Conservation (phyloP, 2,113 vertebrate species). For the Urocitellus parryii region DNA sequence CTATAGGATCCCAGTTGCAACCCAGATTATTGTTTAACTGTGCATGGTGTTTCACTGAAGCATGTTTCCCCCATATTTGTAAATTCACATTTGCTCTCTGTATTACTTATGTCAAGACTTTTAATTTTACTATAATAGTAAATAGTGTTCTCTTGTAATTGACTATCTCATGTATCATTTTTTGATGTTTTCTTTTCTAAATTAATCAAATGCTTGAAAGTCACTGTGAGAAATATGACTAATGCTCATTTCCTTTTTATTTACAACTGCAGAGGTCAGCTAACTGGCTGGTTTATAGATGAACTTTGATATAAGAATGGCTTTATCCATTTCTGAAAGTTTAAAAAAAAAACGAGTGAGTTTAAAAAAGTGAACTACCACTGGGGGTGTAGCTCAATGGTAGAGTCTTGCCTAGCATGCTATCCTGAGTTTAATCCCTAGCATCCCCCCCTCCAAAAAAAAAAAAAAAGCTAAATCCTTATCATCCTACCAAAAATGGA, state of each 20-base stretch:
- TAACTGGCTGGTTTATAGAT: no score
- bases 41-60: neutral
- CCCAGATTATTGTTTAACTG: neutral
- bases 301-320: no score
- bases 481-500: neutral
- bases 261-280: no score
- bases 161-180: neutral
- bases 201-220: no score
- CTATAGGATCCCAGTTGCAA: no score
- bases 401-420: no score
- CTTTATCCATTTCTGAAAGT: neutral
- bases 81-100: neutral
- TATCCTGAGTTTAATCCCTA: neutral
- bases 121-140: neutral
- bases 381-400: no score
- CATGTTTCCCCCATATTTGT: no score
- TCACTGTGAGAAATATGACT: no score
- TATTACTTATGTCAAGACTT: neutral
- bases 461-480: neutral
- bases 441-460: rapidly evolving
- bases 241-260: no score
- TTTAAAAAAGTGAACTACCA: no score
- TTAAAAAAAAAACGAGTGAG: neutral
- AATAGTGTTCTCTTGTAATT: neutral
- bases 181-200: no score